Evolutionary conservation across 2,113 vertebrate species (phyloP).

Genomic region (Nannospalax galili): DNA sequence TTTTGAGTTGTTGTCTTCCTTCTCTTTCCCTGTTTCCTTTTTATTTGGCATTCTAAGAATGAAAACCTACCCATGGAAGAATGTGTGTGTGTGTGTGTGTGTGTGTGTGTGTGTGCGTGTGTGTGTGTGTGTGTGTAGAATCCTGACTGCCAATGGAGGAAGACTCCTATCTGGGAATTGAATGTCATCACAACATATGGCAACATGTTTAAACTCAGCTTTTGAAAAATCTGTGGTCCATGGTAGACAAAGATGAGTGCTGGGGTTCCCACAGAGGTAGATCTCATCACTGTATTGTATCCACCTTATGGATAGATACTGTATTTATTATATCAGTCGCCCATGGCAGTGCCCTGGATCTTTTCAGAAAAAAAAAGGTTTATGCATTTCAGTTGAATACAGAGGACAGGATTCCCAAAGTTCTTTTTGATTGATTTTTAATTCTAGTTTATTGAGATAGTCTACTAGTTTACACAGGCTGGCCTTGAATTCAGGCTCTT

Average conservation of each 20-base stretch:
- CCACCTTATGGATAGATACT: not conserved
- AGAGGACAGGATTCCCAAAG: not conserved
- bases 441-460: not conserved
- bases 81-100: not conserved
- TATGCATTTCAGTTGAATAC: not conserved
- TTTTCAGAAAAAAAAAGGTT: not conserved
- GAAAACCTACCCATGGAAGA: constrained; percentile 29
- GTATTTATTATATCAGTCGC: not conserved
- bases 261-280: not conserved
- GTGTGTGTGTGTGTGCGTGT: not conserved
- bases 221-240: constrained; percentile 28
- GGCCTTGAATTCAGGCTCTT: not conserved
- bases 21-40: not conserved
- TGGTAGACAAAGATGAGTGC: not conserved
- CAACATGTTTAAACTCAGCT: not conserved
- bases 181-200: not conserved
- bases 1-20: not conserved
- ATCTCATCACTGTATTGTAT: not conserved
- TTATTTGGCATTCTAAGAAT: constrained; percentile 39
- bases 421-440: not conserved
- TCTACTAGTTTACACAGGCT: no score
- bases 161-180: not conserved
- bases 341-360: not conserved
- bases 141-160: not conserved
- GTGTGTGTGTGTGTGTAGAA: not conserved